Percentiles rank a stretch among this genome's conserved stretches.
Conservation (phyloP, 2,888 invertebrate genomes). For the Chymomyza caudatula region DNA sequence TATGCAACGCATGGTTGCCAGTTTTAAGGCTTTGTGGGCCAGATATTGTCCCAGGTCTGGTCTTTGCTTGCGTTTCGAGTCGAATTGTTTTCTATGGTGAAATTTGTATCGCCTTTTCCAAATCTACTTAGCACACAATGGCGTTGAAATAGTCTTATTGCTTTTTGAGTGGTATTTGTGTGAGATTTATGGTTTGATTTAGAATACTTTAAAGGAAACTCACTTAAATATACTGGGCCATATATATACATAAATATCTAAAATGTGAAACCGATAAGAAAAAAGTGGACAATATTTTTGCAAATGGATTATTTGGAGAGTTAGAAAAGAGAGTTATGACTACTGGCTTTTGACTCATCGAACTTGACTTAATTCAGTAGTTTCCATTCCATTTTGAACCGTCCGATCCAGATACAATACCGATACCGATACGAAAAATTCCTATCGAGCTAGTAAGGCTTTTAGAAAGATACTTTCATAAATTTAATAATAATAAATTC, state of each 20-base stretch:
- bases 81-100: constrained; percentile 56
- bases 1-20: constrained; percentile 39
- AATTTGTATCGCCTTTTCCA: constrained; percentile 76
- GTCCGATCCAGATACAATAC: too few species aligned
- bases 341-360: too few species aligned
- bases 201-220: background rate
- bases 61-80: constrained; percentile 9
- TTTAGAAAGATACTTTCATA: too few species aligned
- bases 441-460: too few species aligned
- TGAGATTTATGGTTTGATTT: constrained; percentile 69
- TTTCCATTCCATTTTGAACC: too few species aligned
- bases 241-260: background rate
- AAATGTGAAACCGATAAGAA: background rate
- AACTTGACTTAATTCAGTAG: too few species aligned
- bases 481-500: too few species aligned
- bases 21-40: background rate
- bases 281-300: background rate
- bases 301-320: too few species aligned
- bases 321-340: too few species aligned
- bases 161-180: constrained; percentile 74
- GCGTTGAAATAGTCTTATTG: constrained; percentile 73
- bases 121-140: constrained; percentile 78
- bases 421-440: too few species aligned
- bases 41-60: constrained; percentile 1
- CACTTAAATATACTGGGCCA: constrained; percentile 17